These are phyloP conservation scores for Isaurus tuberculatus DNA, from an alignment of 92 coral and sea anemone species.

Conservation along the genomic window DNA sequence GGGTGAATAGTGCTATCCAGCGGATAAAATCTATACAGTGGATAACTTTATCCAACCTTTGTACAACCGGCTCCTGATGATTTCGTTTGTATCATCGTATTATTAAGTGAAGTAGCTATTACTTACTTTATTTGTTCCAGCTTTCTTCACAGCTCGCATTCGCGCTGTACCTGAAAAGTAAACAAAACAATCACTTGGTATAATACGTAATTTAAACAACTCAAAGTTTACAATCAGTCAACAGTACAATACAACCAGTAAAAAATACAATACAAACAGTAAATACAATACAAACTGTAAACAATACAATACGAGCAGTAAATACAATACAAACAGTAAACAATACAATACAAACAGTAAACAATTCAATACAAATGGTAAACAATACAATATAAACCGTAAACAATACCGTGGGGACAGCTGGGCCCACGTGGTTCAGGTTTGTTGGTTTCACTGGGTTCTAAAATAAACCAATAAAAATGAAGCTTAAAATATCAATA, in stretches of 20 bases:
- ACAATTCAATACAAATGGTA: background rate
- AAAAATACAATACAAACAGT: too few species aligned
- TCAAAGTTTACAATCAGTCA: background rate
- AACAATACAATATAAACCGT: background rate
- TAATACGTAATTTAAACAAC: background rate
- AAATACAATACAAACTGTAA: background rate
- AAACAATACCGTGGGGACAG: constrained; percentile 82
- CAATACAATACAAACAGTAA: background rate
- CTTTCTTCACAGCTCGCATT: constrained; percentile 89
- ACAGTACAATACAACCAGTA: background rate
- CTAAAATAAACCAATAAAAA: constrained; percentile 24
- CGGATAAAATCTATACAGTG: too few species aligned
- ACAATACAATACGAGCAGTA: too few species aligned
- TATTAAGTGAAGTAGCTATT: too few species aligned
- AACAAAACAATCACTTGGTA: background rate
- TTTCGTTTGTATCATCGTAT: too few species aligned
- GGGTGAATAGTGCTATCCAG: too few species aligned
- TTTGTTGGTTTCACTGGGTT: constrained; percentile 39
- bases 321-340: background rate
- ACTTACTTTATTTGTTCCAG: constrained; percentile 92
- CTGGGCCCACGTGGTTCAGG: constrained; percentile 68
- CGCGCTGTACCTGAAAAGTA: constrained; percentile 72
- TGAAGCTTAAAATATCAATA: background rate
- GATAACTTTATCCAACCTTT: too few species aligned
- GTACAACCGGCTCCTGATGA: too few species aligned